Evolutionary conservation across 1,140 invertebrate genomes (phyloP), one percentile per base, ranked within the genome.

Genomic region (Drosophila subpulchrella): DNA sequence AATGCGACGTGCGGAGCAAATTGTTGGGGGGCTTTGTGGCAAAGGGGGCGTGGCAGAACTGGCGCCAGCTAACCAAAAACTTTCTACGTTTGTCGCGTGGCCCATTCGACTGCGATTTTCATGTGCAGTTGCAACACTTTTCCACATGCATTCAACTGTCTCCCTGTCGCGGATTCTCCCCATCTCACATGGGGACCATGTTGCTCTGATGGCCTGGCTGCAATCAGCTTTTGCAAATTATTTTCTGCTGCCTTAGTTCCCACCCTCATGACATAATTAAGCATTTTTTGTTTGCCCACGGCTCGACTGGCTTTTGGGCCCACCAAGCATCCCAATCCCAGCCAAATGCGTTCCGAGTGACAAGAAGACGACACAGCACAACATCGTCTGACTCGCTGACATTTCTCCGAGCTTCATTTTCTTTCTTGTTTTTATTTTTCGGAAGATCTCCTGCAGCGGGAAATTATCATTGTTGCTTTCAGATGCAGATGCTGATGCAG

Each of bases 231-330:
- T 77, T 70, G 75, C 75, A 84, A 85, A 85, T 81, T 80, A 75
- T 66, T 79, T 84, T 74, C 70, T 62, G 58, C 53, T 61, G 47
- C 54, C n/a, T 41, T 32, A 8, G 67, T 90, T 91, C 90, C 90
- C 90, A 91, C 90, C 90, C 90, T 91, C 90, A 90, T 91, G 90
- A 91, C 90, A 91, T 91, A 91, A 91, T 91, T 91, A 91, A 85
- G 62, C 70, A 75, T 81, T 70, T 81, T 70, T 81, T 67, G 53
- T 60, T 60, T 59, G 51, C 30, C 53, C 38, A 42, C 41, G 46
- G 36, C 38, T 42, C 61, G 42, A 41, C 53, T 62, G 8, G 15
- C 24, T 15, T 41, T 56, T 62, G 62, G 13, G 10, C 59, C 62
- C 54, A 60, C 15, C 42, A 48, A 44, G 50, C 13, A 67, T 8